A percentile compares a stretch with the other conserved stretches of the same genome.
Evolutionary conservation across 2,888 invertebrate species (phyloP).

Genomic region (Eurois occulta): DNA sequence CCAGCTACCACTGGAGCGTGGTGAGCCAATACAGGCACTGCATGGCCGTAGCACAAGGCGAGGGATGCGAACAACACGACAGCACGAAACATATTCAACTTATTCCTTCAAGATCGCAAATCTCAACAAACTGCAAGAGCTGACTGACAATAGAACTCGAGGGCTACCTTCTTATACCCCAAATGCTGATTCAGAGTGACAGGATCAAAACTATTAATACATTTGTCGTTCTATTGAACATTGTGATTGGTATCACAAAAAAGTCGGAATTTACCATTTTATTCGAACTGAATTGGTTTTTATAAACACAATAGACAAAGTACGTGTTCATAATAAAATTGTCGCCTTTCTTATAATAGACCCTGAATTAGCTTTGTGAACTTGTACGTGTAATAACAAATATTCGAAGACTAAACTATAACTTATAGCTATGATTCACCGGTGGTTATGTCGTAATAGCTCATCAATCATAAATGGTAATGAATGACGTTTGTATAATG

Average conservation of each 20-base stretch:
- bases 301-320: constrained; percentile 61
- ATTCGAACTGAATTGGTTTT: constrained; percentile 67
- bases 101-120: constrained; percentile 54
- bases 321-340: constrained; percentile 58
- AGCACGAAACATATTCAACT: constrained; percentile 76
- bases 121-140: constrained; percentile 60
- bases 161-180: constrained; percentile 81
- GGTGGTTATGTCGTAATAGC: constrained; percentile 43
- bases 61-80: constrained; percentile 75
- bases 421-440: constrained; percentile 30
- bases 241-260: constrained; percentile 75
- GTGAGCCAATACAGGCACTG: constrained; percentile 77
- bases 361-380: constrained; percentile 30
- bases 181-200: constrained; percentile 81
- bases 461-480: constrained; percentile 66
- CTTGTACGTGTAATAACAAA: constrained; percentile 24
- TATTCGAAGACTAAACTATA: constrained; percentile 25
- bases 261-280: constrained; percentile 77
- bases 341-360: constrained; percentile 40
- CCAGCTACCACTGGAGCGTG: constrained; percentile 70
- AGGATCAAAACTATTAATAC: constrained; percentile 79
- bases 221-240: constrained; percentile 81
- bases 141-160: constrained; percentile 73
- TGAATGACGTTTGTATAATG: constrained; percentile 69
- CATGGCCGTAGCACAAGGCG: constrained; percentile 77